phyloP scores from a whole-genome alignment of 2,113 vertebrate species.

The Trochalopteron elliotii region DNA sequence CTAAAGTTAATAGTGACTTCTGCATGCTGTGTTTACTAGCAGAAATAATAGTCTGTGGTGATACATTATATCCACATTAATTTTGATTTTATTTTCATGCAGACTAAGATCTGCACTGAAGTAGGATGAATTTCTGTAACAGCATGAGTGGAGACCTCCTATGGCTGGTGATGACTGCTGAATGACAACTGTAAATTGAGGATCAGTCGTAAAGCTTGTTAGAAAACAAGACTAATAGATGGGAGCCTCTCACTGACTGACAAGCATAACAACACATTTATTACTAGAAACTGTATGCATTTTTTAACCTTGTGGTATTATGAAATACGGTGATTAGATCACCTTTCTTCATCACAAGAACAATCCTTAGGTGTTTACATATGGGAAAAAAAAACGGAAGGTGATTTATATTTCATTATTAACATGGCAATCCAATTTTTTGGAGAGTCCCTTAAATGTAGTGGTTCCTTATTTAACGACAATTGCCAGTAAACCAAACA shows the following conservation, averaged over 20 bases:
- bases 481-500: background rate
- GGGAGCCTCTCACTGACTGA: background rate
- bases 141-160: background rate
- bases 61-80: background rate
- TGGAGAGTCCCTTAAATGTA: background rate
- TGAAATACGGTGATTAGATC: background rate
- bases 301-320: background rate
- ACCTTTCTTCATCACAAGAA: background rate
- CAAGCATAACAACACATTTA: background rate
- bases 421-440: background rate
- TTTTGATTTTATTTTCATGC: background rate
- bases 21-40: background rate
- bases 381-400: background rate
- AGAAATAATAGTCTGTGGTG: background rate
- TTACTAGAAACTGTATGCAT: background rate
- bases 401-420: background rate
- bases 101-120: background rate
- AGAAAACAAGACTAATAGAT: background rate
- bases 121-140: background rate
- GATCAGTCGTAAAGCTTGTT: background rate
- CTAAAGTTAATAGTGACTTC: background rate
- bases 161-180: background rate
- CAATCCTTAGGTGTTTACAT: background rate
- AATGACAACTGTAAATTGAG: background rate
- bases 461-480: background rate